Evolutionary conservation across 1,140 invertebrate genomes (phyloP).

Genomic region (Uloborus diversus): DNA sequence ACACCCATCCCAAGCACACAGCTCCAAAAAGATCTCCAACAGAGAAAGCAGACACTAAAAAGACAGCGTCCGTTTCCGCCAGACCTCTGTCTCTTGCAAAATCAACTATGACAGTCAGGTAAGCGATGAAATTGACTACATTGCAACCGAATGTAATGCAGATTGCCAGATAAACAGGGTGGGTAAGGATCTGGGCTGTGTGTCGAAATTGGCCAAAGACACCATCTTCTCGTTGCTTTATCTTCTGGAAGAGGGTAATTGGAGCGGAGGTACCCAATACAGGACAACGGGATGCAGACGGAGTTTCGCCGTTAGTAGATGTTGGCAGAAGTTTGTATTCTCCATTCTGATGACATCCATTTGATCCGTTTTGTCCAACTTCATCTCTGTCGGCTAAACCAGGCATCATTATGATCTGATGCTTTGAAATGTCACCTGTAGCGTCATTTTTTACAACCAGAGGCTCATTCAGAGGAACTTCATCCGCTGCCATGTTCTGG

Average conservation of each 20-base stretch:
- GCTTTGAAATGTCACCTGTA: slow-evolving; percentile 21
- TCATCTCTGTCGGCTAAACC: not conserved
- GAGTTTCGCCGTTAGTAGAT: not conserved
- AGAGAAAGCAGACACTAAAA: slow-evolving; percentile 58
- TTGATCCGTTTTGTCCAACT: not conserved
- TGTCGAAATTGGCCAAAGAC: slow-evolving; percentile 48
- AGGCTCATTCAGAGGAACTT: not conserved
- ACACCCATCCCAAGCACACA: slow-evolving; percentile 56
- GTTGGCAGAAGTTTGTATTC: slow-evolving; percentile 22
- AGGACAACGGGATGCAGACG: not conserved
- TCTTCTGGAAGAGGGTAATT: slow-evolving; percentile 40
- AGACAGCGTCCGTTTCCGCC: slow-evolving; percentile 37
- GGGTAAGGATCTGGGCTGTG: slow-evolving; percentile 47
- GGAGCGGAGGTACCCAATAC: slow-evolving; percentile 7
- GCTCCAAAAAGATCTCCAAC: slow-evolving; percentile 59
- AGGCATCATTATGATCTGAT: slow-evolving; percentile 29
- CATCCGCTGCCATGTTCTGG: slow-evolving; percentile 6
- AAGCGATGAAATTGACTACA: slow-evolving; percentile 53
- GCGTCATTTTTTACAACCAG: slow-evolving; percentile 22
- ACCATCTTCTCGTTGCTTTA: slow-evolving; percentile 31
- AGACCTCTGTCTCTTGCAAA: slow-evolving; percentile 57
- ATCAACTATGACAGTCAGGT: slow-evolving; percentile 58
- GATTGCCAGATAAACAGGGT: slow-evolving; percentile 31
- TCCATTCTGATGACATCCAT: slow-evolving; percentile 15
- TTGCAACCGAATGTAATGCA: slow-evolving; percentile 54